phyloP scores from a whole-genome alignment of 2,888 invertebrate genomes.

The Polylopha cassiicola region DNA sequence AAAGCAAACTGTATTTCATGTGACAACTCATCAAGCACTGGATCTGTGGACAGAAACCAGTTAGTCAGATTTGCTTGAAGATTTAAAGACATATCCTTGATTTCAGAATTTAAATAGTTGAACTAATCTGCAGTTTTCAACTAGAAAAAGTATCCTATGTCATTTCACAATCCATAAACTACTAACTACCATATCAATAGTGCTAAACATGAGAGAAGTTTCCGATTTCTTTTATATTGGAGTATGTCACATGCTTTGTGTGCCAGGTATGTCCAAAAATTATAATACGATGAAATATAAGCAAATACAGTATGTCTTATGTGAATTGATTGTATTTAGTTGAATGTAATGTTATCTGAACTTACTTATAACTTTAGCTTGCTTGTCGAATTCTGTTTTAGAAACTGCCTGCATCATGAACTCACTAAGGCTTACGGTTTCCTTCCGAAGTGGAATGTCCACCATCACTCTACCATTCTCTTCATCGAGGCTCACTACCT shows the following conservation, averaged over 20 bases:
- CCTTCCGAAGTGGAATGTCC: constrained; percentile 82
- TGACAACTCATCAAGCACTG: constrained; percentile 38
- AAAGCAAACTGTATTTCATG: constrained; percentile 38
- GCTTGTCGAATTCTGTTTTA: constrained; percentile 86
- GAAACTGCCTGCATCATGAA: constrained; percentile 86
- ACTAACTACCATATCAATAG: too few relatives aligned
- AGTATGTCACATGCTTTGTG: too few relatives aligned
- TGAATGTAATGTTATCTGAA: constrained; percentile 33
- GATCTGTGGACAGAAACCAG: constrained; percentile 43
- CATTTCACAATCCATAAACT: too few relatives aligned
- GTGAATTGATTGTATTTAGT: too few relatives aligned
- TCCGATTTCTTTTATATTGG: too few relatives aligned
- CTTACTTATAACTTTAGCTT: constrained; percentile 93
- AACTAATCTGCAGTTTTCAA: too few relatives aligned
- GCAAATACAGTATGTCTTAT: too few relatives aligned
- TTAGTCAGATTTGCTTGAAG: constrained; percentile 7
- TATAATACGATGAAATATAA: too few relatives aligned
- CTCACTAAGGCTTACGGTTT: constrained; percentile 85
- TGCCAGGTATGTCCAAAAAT: too few relatives aligned
- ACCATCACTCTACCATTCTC: constrained; percentile 87
- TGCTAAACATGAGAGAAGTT: too few relatives aligned
- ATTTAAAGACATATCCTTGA: neutral
- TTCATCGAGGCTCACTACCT: constrained; percentile 89
- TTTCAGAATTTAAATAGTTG: too few relatives aligned
- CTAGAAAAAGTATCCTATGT: too few relatives aligned